phyloP scores from a whole-genome alignment of 2,797 vertebrate genomes.

The Coilia nasus region DNA sequence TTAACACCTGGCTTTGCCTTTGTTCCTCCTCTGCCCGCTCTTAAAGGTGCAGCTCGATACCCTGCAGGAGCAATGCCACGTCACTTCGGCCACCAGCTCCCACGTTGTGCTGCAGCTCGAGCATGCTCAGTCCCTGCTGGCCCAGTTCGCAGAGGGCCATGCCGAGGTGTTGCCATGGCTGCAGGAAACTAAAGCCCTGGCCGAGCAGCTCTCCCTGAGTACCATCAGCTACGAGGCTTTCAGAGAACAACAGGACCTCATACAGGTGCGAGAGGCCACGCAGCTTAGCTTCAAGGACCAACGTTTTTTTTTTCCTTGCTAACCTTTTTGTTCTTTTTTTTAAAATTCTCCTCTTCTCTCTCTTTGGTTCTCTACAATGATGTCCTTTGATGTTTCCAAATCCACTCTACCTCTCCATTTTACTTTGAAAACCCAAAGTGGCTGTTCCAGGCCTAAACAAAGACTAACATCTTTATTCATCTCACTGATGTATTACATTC shows the following conservation, averaged over 20 bases:
- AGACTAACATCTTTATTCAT: neutral
- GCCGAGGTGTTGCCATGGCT: conserved; percentile 86
- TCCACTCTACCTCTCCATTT: conserved; percentile 28
- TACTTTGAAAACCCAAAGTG: neutral
- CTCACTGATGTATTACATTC: conserved; percentile 18
- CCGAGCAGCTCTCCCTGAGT: conserved; percentile 71
- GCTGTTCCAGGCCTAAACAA: neutral
- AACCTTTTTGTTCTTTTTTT: conserved; percentile 9
- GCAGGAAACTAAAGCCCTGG: conserved; percentile 75
- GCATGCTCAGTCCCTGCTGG: conserved; percentile 81
- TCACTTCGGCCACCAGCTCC: conserved; percentile 72
- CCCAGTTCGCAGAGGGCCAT: conserved; percentile 80
- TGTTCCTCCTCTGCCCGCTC: neutral
- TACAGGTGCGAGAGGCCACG: conserved; percentile 77
- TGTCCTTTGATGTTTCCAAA: conserved; percentile 50
- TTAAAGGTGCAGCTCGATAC: conserved; percentile 68
- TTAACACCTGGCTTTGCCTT: neutral
- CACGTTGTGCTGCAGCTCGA: conserved; percentile 81
- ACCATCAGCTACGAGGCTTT: conserved; percentile 79
- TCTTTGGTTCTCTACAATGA: conserved; percentile 52
- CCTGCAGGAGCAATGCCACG: conserved; percentile 78
- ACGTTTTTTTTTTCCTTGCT: conserved; percentile 40
- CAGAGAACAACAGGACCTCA: conserved; percentile 84
- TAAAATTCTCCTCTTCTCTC: conserved; percentile 34
- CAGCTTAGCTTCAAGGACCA: conserved; percentile 44